Percentiles rank a stretch among this genome's conserved stretches.
phyloP scores from a whole-genome alignment of 2,888 invertebrate genomes.

The Drepana falcataria region DNA sequence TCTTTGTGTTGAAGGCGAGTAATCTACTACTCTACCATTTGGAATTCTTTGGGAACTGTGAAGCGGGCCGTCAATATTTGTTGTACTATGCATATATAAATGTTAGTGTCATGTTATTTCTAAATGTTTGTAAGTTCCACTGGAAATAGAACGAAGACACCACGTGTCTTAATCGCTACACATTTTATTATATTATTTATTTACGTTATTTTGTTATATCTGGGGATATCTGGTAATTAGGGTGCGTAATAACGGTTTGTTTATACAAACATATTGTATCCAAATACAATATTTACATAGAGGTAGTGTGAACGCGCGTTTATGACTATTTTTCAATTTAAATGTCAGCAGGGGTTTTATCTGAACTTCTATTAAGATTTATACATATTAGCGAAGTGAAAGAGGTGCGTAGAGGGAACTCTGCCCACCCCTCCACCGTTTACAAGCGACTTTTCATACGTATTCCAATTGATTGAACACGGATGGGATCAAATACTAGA shows the following conservation, averaged over 20 bases:
- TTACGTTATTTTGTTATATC: neutral
- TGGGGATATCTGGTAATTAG: neutral
- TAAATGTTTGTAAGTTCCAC: neutral
- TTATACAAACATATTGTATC: neutral
- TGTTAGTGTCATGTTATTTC: neutral
- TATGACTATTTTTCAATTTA: neutral
- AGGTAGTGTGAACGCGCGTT: neutral
- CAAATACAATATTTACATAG: neutral
- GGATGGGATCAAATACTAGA: too few relatives aligned
- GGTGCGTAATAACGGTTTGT: neutral
- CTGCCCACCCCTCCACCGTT: too few relatives aligned
- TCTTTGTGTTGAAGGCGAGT: too few relatives aligned
- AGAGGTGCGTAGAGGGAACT: too few relatives aligned
- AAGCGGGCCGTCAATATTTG: neutral
- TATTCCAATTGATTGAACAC: too few relatives aligned
- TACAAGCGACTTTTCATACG: too few relatives aligned
- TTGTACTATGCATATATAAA: neutral
- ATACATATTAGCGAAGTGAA: too few relatives aligned
- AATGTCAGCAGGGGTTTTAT: neutral
- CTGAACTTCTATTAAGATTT: neutral
- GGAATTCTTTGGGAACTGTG: neutral
- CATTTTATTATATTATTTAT: neutral
- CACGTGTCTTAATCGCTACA: conserved; percentile 2
- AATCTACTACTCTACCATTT: neutral
- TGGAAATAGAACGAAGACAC: neutral